Conservation (phyloP, 2,888 invertebrate genomes). For the Xylota segnis region DNA sequence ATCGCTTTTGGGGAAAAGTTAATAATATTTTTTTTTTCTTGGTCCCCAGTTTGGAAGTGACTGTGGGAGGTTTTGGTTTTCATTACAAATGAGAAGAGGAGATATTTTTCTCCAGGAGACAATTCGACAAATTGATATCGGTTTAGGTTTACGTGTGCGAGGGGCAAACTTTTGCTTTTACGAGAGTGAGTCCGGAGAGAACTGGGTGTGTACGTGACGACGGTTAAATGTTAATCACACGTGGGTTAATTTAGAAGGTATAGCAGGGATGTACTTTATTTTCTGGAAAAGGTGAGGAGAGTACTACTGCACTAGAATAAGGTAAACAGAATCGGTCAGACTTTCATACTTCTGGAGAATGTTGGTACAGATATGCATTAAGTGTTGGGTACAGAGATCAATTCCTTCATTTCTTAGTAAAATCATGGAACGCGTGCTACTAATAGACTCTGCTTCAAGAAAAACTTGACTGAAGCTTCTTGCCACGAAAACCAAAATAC, state of each 20-base stretch:
- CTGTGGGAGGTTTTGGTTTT: constrained; percentile 58
- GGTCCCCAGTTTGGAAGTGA: background rate
- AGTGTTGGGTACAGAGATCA: too few relatives aligned
- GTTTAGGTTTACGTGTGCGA: constrained; percentile 38
- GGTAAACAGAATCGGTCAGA: too few relatives aligned
- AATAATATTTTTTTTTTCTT: constrained; percentile 7
- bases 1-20: constrained; percentile 58
- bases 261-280: too few relatives aligned
- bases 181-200: constrained; percentile 16
- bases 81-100: constrained; percentile 52
- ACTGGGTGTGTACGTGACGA: constrained; percentile 35
- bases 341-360: too few relatives aligned
- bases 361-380: too few relatives aligned
- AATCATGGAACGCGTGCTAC: too few relatives aligned
- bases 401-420: too few relatives aligned
- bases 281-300: too few relatives aligned
- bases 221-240: constrained; percentile 28
- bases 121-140: constrained; percentile 71
- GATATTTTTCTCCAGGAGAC: constrained; percentile 37
- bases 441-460: too few relatives aligned
- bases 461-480: too few relatives aligned
- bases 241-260: constrained; percentile 33
- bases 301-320: too few relatives aligned
- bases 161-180: constrained; percentile 32
- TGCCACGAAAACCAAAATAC: too few relatives aligned